Percentiles rank a stretch among this genome's conserved stretches.
Evolutionary conservation across 2,797 vertebrate species (phyloP).

Genomic region (Enteromius thamalakanensis): DNA sequence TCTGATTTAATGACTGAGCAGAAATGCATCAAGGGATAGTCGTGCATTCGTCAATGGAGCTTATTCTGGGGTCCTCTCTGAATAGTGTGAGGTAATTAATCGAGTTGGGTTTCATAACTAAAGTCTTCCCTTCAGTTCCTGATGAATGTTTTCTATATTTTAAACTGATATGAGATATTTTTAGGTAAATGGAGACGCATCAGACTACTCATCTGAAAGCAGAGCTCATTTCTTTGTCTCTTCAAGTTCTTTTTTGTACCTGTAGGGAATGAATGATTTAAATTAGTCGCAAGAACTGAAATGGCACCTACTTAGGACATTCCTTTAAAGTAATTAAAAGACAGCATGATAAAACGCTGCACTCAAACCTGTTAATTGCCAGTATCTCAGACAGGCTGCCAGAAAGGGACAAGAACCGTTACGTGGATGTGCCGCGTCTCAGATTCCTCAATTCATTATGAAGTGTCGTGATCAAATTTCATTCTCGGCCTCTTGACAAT

Average conservation of each 20-base stretch:
- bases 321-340: constrained; percentile 59
- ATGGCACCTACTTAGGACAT: constrained; percentile 39
- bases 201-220: background rate
- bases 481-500: constrained; percentile 51
- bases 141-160: background rate
- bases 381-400: constrained; percentile 50
- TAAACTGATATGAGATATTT: background rate
- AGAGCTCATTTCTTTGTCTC: constrained; percentile 23
- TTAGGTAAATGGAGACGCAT: background rate
- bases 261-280: constrained; percentile 37
- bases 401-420: constrained; percentile 21
- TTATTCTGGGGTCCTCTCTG: background rate
- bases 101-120: background rate
- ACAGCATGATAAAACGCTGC: constrained; percentile 57
- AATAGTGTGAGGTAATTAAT: constrained; percentile 4
- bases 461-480: constrained; percentile 29
- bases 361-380: constrained; percentile 62
- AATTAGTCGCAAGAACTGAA: constrained; percentile 44
- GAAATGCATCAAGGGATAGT: constrained; percentile 20
- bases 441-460: constrained; percentile 25
- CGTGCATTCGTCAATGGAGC: background rate
- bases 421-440: constrained; percentile 45
- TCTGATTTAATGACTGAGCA: constrained; percentile 2
- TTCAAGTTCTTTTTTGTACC: constrained; percentile 15
- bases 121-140: background rate